Percentiles rank a stretch among this genome's conserved stretches.
phyloP scores from a whole-genome alignment of 2,113 vertebrate genomes.

The Turdus rufiventris region DNA sequence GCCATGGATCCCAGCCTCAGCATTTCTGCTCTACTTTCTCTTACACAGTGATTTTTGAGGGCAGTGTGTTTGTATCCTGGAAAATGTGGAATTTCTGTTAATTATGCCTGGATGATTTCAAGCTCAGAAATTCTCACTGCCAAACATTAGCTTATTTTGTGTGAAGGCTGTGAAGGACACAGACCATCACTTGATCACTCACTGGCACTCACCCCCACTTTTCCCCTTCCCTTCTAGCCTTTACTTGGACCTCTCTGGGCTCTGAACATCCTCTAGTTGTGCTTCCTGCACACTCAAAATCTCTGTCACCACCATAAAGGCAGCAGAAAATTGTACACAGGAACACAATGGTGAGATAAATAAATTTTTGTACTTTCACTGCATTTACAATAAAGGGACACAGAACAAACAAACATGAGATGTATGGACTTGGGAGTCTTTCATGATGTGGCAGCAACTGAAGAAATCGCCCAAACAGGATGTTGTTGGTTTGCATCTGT shows the following conservation, averaged over 20 bases:
- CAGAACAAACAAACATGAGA: not conserved
- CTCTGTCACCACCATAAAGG: not conserved
- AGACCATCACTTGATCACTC: not conserved
- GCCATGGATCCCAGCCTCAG: not conserved
- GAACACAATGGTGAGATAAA: not conserved
- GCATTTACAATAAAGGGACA: not conserved
- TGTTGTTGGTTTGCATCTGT: not conserved
- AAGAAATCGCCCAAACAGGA: not conserved
- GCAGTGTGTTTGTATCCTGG: not conserved
- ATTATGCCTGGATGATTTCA: not conserved
- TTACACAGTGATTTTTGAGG: not conserved
- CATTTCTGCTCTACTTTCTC: not conserved
- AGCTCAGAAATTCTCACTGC: not conserved
- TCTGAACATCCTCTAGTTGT: not conserved
- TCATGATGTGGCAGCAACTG: not conserved
- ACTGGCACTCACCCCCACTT: not conserved
- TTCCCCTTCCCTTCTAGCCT: not conserved
- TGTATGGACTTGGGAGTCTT: not conserved
- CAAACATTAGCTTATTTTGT: not conserved
- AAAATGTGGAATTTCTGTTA: not conserved
- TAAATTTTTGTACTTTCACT: not conserved
- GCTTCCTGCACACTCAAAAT: not conserved
- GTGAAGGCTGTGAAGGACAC: not conserved
- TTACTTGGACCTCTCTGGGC: not conserved
- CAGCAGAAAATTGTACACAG: not conserved